A percentile compares a stretch with the other conserved stretches of the same genome.
Conservation (phyloP, 2,797 vertebrate species). For the Knipowitschia caucasica region DNA sequence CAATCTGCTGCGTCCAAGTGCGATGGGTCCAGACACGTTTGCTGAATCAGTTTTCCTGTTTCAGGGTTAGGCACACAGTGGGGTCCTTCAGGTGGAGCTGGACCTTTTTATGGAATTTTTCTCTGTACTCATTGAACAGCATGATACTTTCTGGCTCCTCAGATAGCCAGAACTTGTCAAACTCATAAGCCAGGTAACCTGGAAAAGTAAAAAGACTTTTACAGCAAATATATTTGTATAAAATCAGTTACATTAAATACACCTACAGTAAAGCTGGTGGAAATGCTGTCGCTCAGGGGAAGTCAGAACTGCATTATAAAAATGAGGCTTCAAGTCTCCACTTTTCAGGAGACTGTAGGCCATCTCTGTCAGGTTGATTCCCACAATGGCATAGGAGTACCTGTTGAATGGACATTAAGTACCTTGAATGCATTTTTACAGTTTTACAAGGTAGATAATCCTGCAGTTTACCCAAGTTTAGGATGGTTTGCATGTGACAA, state of each 20-base stretch:
- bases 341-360: conserved; percentile 92
- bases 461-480: conserved; percentile 84
- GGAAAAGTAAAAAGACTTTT: neutral
- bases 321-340: conserved; percentile 86
- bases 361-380: conserved; percentile 98
- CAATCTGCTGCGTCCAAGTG: neutral
- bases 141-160: conserved; percentile 97
- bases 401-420: conserved; percentile 66
- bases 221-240: neutral
- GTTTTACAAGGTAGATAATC: neutral
- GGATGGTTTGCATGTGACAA: conserved; percentile 92
- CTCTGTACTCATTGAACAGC: conserved; percentile 96
- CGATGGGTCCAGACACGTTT: conserved; percentile 1
- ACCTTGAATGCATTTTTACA: no score
- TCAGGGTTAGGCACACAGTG: conserved; percentile 71
- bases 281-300: conserved; percentile 84
- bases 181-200: conserved; percentile 96
- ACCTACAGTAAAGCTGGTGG: conserved; percentile 95
- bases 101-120: conserved; percentile 90
- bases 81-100: conserved; percentile 82
- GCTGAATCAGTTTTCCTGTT: conserved; percentile 5
- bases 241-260: conserved; percentile 43
- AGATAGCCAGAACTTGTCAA: conserved; percentile 96
- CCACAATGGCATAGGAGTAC: conserved; percentile 97
- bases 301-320: conserved; percentile 86